phyloP scores from a whole-genome alignment of 1,140 invertebrate species.

The Drosophila parabipectinata region DNA sequence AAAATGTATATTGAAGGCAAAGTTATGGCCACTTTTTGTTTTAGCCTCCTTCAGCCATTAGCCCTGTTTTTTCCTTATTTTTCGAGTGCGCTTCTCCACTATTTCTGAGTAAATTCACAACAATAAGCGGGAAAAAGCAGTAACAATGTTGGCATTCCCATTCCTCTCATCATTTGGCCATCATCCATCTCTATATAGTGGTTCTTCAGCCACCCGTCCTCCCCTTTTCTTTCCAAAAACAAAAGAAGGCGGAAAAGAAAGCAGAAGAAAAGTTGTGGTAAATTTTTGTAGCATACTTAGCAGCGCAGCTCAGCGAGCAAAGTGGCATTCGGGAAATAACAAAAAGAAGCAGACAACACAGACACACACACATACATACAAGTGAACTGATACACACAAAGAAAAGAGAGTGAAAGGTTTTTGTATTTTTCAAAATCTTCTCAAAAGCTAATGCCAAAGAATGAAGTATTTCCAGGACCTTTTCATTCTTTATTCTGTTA shows the following conservation, averaged over 20 bases:
- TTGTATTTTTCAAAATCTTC: not conserved
- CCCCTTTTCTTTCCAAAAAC: slow-evolving; percentile 9
- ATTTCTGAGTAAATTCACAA: slow-evolving; percentile 37
- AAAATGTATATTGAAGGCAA: not conserved
- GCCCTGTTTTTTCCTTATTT: not conserved
- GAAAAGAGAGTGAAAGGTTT: not conserved
- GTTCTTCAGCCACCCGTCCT: no score
- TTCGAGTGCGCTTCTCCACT: slow-evolving; percentile 6
- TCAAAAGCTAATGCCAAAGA: no score
- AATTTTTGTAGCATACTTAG: slow-evolving; percentile 72
- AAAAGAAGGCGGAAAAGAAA: slow-evolving; percentile 10
- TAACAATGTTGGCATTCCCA: slow-evolving; percentile 10
- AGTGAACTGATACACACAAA: not conserved
- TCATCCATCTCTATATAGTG: slow-evolving; percentile 35
- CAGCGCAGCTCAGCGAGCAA: slow-evolving; percentile 43
- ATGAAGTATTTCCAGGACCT: no score
- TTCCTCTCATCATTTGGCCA: slow-evolving; percentile 12
- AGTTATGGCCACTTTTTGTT: slow-evolving; percentile 1
- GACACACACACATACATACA: not conserved
- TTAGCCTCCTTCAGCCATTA: slow-evolving; percentile 2
- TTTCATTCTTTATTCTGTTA: no score
- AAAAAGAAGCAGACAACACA: slow-evolving; percentile 26
- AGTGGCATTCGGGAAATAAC: slow-evolving; percentile 70
- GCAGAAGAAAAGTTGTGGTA: slow-evolving; percentile 43
- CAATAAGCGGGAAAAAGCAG: slow-evolving; percentile 8